These are phyloP conservation scores for Pteropus rufus DNA, from an alignment of 2,797 vertebrate genomes.

Conservation along the genomic window DNA sequence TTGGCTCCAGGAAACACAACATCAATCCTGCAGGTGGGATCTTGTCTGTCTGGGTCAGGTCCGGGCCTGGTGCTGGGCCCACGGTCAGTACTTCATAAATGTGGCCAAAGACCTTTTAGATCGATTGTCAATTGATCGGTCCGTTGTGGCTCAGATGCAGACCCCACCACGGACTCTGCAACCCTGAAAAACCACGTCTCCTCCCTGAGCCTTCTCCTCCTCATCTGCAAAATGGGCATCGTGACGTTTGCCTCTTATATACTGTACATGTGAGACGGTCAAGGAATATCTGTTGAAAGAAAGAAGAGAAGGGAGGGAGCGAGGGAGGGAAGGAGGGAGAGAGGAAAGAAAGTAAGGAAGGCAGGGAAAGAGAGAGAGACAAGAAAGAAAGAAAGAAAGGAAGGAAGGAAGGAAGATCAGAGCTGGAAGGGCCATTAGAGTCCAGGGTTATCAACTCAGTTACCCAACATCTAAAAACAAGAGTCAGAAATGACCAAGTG, in stretches of 20 bases:
- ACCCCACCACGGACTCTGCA: neutral
- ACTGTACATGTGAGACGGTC: too few species aligned
- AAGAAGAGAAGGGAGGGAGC: too few species aligned
- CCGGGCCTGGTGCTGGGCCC: neutral
- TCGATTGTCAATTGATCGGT: too few species aligned
- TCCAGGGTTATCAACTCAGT: neutral
- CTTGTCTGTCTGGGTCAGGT: neutral
- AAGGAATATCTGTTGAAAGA: too few species aligned
- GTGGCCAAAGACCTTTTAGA: neutral
- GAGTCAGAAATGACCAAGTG: neutral
- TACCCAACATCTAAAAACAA: neutral
- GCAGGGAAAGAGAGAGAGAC: too few species aligned
- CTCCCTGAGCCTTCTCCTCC: neutral
- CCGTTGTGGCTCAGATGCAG: neutral
- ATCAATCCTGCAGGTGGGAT: neutral
- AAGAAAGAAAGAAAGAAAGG: too few species aligned
- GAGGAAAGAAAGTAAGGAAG: too few species aligned
- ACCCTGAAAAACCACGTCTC: neutral
- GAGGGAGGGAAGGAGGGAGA: too few species aligned
- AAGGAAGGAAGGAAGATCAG: neutral
- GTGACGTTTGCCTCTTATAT: neutral
- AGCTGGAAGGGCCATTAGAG: neutral
- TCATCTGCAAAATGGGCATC: accelerated
- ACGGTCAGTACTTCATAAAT: neutral
- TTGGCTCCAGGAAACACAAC: neutral